Evolutionary conservation across 2,797 vertebrate genomes (phyloP), one percentile per base, ranked within the genome.

Genomic region (Loriculus beryllinus): DNA sequence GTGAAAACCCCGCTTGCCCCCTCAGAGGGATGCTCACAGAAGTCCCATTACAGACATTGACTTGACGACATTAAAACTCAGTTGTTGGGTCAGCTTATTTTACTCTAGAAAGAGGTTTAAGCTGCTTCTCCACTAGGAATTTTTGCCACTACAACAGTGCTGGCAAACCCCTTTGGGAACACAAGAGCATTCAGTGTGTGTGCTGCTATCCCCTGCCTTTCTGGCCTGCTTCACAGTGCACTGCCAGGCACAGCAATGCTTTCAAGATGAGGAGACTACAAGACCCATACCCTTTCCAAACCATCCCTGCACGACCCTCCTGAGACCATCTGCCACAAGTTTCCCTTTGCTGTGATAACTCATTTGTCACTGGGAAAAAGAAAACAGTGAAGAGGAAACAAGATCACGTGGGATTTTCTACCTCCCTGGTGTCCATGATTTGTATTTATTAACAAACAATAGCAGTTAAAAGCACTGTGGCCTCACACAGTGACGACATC

Each of bases 381-480:
- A 19, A n/a, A 76, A 37, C 6, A 0, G 10, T 52, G 37, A 54
- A 88, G 77, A 49, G 40, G 57, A 72, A 76, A 57, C 14, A 3
- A 57, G 71, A 22, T 52, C 19, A 2, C 4, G n/a, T 39, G 72
- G 79, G 79, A 59, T 92, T 85, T 59, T 42, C 64, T 70, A 7
- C 42, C 51, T 74, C n/a, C 42, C 64, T 2, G 45, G 90, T 68
- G 92, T 62, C 92, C 70, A 48, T 33, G 60, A 93, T 95, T 93
- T 95, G 88, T 93, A 91, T 95, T 94, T 95, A 96, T 97, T 95
- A 97, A 91, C 90, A 96, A 96, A 93, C 59, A 94, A 77, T 71
- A 81, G 95, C 74, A 90, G 72, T 78, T 88, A 90, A 95, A 82
- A 91, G 82, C 87, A 25, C 51, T 12, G 54, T 26, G 87, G 85